These are phyloP conservation scores for Gymnothorax reevesii DNA, from an alignment of 2,797 vertebrate species.

Conservation along the genomic window DNA sequence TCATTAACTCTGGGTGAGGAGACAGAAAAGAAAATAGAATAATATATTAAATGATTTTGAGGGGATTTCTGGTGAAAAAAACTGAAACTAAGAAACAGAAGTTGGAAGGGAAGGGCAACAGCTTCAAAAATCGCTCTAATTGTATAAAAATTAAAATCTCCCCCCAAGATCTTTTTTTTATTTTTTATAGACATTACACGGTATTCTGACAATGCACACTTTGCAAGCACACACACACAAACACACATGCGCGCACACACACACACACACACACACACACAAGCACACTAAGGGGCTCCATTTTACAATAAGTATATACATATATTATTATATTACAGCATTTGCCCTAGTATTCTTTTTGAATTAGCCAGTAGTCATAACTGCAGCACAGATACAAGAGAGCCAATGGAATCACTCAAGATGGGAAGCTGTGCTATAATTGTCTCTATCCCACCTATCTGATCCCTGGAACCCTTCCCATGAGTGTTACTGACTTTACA, in stretches of 20 bases:
- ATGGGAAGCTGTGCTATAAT: neutral
- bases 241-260: neutral
- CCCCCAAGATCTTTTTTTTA: neutral
- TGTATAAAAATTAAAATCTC: neutral
- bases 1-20: neutral
- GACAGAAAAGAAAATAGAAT: neutral
- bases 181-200: neutral
- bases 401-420: neutral
- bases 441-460: neutral
- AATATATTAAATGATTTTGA: neutral
- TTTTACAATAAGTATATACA: neutral
- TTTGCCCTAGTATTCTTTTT: neutral
- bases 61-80: neutral
- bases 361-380: slow-evolving; percentile 17
- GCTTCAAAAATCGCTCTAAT: neutral
- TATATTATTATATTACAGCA: neutral
- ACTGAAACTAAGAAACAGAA: neutral
- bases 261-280: neutral
- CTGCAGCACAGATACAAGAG: slow-evolving; percentile 27
- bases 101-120: neutral
- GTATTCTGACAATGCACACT: neutral
- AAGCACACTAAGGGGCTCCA: neutral
- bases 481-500: neutral
- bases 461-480: neutral
- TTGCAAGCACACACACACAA: neutral